These are phyloP conservation scores for Corydoras sp. DNA, from an alignment of 2,113 vertebrate genomes.

Conservation along the genomic window DNA sequence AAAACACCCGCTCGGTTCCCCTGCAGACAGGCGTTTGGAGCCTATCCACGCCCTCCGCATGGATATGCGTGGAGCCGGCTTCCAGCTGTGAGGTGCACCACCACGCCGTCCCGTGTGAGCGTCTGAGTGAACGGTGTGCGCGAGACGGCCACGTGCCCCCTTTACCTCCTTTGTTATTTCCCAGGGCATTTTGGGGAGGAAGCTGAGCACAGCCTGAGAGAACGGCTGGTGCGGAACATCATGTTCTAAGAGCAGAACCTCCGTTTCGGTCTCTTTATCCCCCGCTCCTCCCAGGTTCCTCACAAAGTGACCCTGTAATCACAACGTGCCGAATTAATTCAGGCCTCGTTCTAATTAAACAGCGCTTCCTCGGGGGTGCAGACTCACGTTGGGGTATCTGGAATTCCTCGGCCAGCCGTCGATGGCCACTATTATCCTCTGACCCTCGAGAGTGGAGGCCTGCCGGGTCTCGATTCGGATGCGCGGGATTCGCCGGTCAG, in stretches of 20 bases:
- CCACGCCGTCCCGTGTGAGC: too few relatives aligned
- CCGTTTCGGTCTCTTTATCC: conserved; percentile 90
- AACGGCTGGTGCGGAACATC: conserved; percentile 94
- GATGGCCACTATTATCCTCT: conserved; percentile 92
- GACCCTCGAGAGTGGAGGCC: conserved; percentile 75
- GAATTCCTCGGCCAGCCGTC: conserved; percentile 95
- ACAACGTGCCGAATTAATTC: too few relatives aligned
- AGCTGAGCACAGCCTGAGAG: conserved; percentile 86
- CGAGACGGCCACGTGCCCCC: too few relatives aligned
- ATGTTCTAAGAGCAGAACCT: conserved; percentile 91
- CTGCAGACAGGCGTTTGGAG: too few relatives aligned
- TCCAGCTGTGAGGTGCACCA: too few relatives aligned
- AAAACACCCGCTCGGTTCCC: too few relatives aligned
- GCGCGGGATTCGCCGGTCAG: conserved; percentile 87
- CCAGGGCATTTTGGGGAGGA: conserved; percentile 93
- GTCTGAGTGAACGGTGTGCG: too few relatives aligned
- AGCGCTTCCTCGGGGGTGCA: too few relatives aligned
- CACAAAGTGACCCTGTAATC: conserved; percentile 88
- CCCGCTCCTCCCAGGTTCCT: conserved; percentile 83
- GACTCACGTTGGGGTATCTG: conserved; percentile 90
- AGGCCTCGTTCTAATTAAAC: too few relatives aligned
- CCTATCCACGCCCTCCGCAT: too few relatives aligned
- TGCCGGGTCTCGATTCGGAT: conserved; percentile 96
- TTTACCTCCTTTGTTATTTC: conserved; percentile 80
- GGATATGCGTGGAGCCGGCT: too few relatives aligned